These are phyloP conservation scores for Prochilodus magdalenae DNA, from an alignment of 2,113 vertebrate species.

Conservation along the genomic window DNA sequence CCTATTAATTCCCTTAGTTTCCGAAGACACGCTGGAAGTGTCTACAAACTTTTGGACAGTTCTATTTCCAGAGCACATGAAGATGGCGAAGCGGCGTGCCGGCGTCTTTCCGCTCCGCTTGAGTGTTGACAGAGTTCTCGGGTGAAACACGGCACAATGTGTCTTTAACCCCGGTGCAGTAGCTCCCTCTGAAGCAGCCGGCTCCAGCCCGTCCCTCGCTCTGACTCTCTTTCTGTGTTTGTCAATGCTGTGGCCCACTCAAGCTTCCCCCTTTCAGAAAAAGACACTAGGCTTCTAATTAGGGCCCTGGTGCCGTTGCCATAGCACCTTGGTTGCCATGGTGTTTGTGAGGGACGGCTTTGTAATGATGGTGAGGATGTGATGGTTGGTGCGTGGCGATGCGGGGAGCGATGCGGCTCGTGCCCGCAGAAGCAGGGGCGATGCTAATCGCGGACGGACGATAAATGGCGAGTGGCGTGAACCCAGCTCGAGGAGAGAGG, in stretches of 20 bases:
- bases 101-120: not conserved
- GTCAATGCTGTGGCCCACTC: conserved; percentile 34
- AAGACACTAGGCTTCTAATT: conserved; percentile 60
- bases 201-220: not conserved
- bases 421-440: not conserved
- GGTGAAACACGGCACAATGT: not conserved
- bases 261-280: conserved; percentile 33
- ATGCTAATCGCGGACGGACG: not conserved
- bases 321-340: conserved; percentile 58
- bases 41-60: too few relatives aligned
- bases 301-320: conserved; percentile 56
- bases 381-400: not conserved
- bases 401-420: conserved; percentile 12
- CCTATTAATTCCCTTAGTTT: too few relatives aligned
- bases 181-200: not conserved
- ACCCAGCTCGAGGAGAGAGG: not conserved
- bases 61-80: too few relatives aligned
- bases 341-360: conserved; percentile 39
- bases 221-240: conserved; percentile 6
- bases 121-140: not conserved
- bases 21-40: too few relatives aligned
- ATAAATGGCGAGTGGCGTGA: conserved; percentile 1
- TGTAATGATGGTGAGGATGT: conserved; percentile 34
- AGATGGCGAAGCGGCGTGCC: too few relatives aligned
- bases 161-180: not conserved